Conservation (phyloP, 2,113 vertebrate genomes). For the Epinephelus fuscoguttatus region DNA sequence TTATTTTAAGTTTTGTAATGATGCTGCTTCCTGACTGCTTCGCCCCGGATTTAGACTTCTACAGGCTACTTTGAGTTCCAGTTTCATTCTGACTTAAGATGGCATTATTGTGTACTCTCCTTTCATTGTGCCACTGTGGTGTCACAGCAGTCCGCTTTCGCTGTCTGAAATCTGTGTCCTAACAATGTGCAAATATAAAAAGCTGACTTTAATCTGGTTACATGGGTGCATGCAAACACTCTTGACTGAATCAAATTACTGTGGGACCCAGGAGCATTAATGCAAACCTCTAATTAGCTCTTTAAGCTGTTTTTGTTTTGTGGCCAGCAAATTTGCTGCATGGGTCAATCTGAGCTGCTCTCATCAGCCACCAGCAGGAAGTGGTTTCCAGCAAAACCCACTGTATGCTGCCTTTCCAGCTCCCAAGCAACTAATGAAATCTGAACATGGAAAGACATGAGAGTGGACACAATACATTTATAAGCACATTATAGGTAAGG, state of each 20-base stretch:
- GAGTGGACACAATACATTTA: background rate
- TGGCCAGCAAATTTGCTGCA: background rate
- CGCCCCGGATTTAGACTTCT: background rate
- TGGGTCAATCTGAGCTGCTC: background rate
- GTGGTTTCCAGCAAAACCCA: background rate
- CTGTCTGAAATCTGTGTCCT: background rate
- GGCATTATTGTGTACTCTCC: background rate
- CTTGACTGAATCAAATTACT: background rate
- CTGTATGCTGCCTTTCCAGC: background rate
- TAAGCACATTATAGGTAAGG: background rate
- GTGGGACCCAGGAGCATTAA: background rate
- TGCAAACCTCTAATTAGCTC: background rate
- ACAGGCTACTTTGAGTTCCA: background rate
- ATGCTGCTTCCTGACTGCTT: background rate
- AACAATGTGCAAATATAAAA: background rate
- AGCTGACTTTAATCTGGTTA: background rate
- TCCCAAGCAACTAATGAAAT: background rate
- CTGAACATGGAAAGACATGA: background rate
- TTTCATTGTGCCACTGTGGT: too few species aligned
- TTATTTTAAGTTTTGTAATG: background rate
- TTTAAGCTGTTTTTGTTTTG: background rate
- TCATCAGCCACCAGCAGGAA: background rate
- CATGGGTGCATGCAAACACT: slow-evolving; percentile 7
- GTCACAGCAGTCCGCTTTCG: background rate
- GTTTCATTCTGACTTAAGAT: background rate